These are phyloP conservation scores for Trinectes maculatus DNA, from an alignment of 2,113 vertebrate species.

Conservation along the genomic window DNA sequence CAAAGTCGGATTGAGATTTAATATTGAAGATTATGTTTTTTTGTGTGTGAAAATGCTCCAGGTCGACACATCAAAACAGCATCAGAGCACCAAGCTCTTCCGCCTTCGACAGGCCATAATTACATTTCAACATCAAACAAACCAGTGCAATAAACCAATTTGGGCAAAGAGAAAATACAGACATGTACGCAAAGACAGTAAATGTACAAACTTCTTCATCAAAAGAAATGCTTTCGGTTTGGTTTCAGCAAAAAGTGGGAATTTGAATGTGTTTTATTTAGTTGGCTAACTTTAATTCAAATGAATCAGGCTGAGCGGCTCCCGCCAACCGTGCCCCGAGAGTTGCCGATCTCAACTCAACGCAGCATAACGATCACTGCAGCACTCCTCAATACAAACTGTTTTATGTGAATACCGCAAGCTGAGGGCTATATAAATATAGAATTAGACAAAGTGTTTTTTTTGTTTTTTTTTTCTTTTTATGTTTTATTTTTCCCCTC, in stretches of 20 bases:
- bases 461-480: constrained; percentile 79
- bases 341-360: constrained; percentile 60
- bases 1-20: background rate
- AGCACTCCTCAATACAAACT: constrained; percentile 74
- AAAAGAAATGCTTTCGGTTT: constrained; percentile 60
- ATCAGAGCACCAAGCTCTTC: constrained; percentile 21
- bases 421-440: constrained; percentile 80
- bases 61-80: constrained; percentile 11
- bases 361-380: constrained; percentile 61
- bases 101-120: constrained; percentile 7
- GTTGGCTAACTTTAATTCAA: constrained; percentile 76
- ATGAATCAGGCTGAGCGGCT: constrained; percentile 57
- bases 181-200: constrained; percentile 28
- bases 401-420: constrained; percentile 75
- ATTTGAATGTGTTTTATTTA: constrained; percentile 72
- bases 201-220: constrained; percentile 53
- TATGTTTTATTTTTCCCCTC: constrained; percentile 58
- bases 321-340: constrained; percentile 73
- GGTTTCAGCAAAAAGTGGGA: constrained; percentile 45
- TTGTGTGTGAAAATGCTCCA: background rate
- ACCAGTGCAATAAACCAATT: constrained; percentile 20
- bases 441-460: constrained; percentile 81
- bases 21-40: constrained; percentile 2
- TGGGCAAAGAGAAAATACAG: constrained; percentile 35
- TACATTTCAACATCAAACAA: constrained; percentile 66